Conservation (phyloP, 2,888 invertebrate species). For the Apotomis turbidana region DNA sequence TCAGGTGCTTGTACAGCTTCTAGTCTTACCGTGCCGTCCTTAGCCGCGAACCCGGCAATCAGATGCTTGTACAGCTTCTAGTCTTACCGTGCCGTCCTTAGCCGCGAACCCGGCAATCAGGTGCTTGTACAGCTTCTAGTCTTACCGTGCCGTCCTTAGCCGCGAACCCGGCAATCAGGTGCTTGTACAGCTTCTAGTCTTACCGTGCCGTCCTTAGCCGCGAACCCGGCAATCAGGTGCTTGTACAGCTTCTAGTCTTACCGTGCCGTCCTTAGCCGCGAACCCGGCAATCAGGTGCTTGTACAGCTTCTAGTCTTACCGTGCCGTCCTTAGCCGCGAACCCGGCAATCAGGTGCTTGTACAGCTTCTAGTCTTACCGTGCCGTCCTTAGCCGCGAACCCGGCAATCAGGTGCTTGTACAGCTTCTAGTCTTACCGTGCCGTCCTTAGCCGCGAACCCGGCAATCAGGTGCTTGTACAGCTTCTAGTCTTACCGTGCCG, state of each 20-base stretch:
- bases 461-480: slow-evolving; percentile 90
- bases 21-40: too few relatives aligned
- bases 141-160: slow-evolving; percentile 85
- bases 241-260: too few relatives aligned
- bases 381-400: slow-evolving; percentile 86
- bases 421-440: slow-evolving; percentile 85
- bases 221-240: too few relatives aligned
- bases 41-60: slow-evolving; percentile 86
- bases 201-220: too few relatives aligned
- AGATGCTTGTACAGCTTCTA: slow-evolving; percentile 89
- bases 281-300: slow-evolving; percentile 87
- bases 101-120: too few relatives aligned
- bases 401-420: slow-evolving; percentile 89
- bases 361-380: too few relatives aligned
- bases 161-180: slow-evolving; percentile 87
- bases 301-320: slow-evolving; percentile 87
- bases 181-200: slow-evolving; percentile 88
- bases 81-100: too few relatives aligned
- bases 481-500: slow-evolving; percentile 82
- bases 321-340: slow-evolving; percentile 86
- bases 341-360: slow-evolving; percentile 87
- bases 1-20: slow-evolving; percentile 89
- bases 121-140: too few relatives aligned
- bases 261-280: slow-evolving; percentile 84
- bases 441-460: slow-evolving; percentile 87